Percentiles rank a stretch among this genome's conserved stretches.
phyloP scores from a whole-genome alignment of 1,140 invertebrate species.

The Hycleus cichorii region DNA sequence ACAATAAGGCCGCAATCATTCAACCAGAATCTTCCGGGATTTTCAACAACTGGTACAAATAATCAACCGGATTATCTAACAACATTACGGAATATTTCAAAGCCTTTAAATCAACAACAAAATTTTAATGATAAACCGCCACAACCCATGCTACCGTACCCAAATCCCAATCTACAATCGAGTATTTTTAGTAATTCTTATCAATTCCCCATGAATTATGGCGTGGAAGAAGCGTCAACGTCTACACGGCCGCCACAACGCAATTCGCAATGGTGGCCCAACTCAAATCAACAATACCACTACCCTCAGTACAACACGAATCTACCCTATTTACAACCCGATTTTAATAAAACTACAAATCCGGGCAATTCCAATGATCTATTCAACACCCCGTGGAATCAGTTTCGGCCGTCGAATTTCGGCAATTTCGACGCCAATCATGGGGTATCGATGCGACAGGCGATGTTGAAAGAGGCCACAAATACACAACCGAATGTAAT shows the following conservation, averaged over 20 bases:
- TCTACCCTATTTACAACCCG: background rate
- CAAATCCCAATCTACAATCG: background rate
- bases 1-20: slow-evolving; percentile 17
- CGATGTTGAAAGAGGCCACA: slow-evolving; percentile 36
- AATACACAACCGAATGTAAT: slow-evolving; percentile 1
- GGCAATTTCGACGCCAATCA: slow-evolving; percentile 11
- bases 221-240: background rate
- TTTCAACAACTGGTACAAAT: slow-evolving; percentile 13
- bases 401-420: background rate
- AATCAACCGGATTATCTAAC: slow-evolving; percentile 22
- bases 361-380: slow-evolving; percentile 14
- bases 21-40: slow-evolving; percentile 25
- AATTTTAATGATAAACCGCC: background rate
- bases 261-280: slow-evolving; percentile 14
- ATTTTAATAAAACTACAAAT: slow-evolving; percentile 1
- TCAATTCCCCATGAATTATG: slow-evolving; percentile 2
- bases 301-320: background rate
- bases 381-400: slow-evolving; percentile 24
- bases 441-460: slow-evolving; percentile 34
- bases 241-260: background rate
- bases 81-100: slow-evolving; percentile 19
- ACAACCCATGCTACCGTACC: background rate
- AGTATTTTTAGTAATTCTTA: slow-evolving; percentile 7
- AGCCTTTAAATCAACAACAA: slow-evolving; percentile 17
- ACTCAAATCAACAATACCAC: slow-evolving; percentile 11